Base-by-base conservation (phyloP, 2,888 invertebrate species). In the Hydrotaea cyrtoneurina region DNA sequence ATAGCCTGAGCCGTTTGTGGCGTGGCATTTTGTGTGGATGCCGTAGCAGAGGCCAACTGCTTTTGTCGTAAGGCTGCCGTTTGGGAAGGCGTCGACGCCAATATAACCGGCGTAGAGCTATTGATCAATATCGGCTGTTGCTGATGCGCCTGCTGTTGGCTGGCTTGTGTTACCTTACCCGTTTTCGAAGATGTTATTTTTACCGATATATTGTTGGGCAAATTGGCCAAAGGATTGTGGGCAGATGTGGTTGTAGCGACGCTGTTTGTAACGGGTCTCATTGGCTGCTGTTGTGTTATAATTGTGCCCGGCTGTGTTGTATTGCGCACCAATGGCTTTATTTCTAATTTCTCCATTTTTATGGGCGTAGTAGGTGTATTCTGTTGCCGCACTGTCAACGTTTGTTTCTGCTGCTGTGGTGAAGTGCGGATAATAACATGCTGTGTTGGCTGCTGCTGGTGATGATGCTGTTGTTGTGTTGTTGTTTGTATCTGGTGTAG, bases 121-220 rank as follows among this genome's bases (percentile, higher is more conserved):
- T 91, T 91, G 43, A 91, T 91, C 46, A 91, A 80, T 78, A 91
- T 90, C 13, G 91, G 90, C 73, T 90, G 91, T 55, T 89, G 90
- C 26, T 89, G 88, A 43, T 88, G 89, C n/a, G 80, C 86, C 64
- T 64, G 89, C 71, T 66, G 87, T 8, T 36, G 15, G 19, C 64
- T 75, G 7, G 78, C 13, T 39, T 82, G 85, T 11, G 79, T 50
- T 13, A 80, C 74, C n/a, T 89, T 91, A 46, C 89, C 88, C 1
- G 89, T 87, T 84, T 91, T 92, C 0, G 91, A 88, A 10, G 91
- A 90, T 13, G 91, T 91, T 17, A 92, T 92, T 86, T 92, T 92
- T 1, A 92, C 92, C 2, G 92, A 92, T 74, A 91, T 91, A 73
- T 92, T 91, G 82, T 92, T 92, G 36, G 92, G 92, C 80, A 92